Evolutionary conservation across 2,888 invertebrate species (phyloP).

Genomic region (Torymus aiolomorphi): DNA sequence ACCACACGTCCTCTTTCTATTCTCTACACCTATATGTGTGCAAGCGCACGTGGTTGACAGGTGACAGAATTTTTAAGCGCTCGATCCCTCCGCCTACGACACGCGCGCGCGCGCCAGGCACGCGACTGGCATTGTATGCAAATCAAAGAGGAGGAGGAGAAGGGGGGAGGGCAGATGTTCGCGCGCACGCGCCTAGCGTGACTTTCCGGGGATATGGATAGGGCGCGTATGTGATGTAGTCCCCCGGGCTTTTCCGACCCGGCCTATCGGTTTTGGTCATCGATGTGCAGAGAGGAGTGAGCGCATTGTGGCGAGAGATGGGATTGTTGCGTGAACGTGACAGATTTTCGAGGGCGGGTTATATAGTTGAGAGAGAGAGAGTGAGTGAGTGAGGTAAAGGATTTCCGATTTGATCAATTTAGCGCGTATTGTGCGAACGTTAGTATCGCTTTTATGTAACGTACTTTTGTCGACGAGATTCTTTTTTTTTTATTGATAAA

Average conservation of each 20-base stretch:
- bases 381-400: neutral
- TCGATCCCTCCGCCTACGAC: slow-evolving; percentile 59
- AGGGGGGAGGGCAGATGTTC: slow-evolving; percentile 67
- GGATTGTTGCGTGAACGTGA: slow-evolving; percentile 19
- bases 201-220: slow-evolving; percentile 42
- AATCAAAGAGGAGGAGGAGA: slow-evolving; percentile 61
- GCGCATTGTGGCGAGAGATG: neutral
- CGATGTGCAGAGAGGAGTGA: neutral
- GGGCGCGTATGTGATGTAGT: too few species aligned
- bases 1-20: too few species aligned
- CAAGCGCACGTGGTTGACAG: slow-evolving; percentile 62
- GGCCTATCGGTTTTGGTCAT: too few species aligned
- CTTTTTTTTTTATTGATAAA: too few species aligned
- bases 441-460: neutral
- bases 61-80: slow-evolving; percentile 67
- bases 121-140: slow-evolving; percentile 73
- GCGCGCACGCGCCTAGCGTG: slow-evolving; percentile 46
- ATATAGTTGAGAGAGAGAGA: neutral
- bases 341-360: slow-evolving; percentile 1
- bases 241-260: too few species aligned
- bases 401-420: neutral
- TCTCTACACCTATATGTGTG: too few species aligned
- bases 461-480: too few species aligned
- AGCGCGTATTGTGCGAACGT: neutral
- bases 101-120: slow-evolving; percentile 60